Evolutionary conservation across 1,140 invertebrate species (phyloP), one percentile per base, ranked within the genome.

Genomic region (Melipona quadrifasciata): DNA sequence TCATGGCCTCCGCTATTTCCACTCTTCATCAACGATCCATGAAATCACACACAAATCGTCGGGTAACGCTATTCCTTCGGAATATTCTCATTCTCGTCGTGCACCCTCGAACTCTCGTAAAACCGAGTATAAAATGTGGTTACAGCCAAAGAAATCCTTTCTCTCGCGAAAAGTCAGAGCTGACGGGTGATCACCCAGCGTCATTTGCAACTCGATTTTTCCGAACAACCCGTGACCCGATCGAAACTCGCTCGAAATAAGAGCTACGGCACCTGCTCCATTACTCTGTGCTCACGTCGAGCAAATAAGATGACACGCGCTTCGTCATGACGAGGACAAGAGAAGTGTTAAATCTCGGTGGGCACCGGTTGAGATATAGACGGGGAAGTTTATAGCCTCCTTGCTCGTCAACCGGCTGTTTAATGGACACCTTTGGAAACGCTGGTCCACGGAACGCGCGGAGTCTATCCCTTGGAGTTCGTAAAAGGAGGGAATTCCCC

Each of bases 291-390:
- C 68, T n/a, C n/a, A 24, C 14, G 79, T 31, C n/a, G 79, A 81
- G 73, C 65, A 65, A 81, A 81, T 81, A 73, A 81, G 27, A 27
- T 27, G n/a, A 3, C 10, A 16, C 31, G 6, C 10, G 21, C 31
- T 47, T 21, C n/a, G 34, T 34, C n/a, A 39, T 31, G 68, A 72
- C 51, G 68, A 68, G 21, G 21, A 6, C 8, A 8, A 47, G 6
- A 21, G 14, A 21, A 47, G 39, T 11, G 58, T 73, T 81, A 81
- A 65, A 73, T 81, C 79, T 81, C 73, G 57, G 64, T 73, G 79
- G 68, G 53, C 34, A 47, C 31, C 79, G 70, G n/a, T 34, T 11
- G 55, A 53, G 27, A 39, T 10, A 39, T 19, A 8, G 31, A 27
- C 67, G 31, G 55, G 76, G 0, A 24, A 19, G 21, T 80, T 80